A percentile compares a stretch with the other conserved stretches of the same genome.
Evolutionary conservation across 2,888 invertebrate species (phyloP).

Genomic region (Aphidius colemani): DNA sequence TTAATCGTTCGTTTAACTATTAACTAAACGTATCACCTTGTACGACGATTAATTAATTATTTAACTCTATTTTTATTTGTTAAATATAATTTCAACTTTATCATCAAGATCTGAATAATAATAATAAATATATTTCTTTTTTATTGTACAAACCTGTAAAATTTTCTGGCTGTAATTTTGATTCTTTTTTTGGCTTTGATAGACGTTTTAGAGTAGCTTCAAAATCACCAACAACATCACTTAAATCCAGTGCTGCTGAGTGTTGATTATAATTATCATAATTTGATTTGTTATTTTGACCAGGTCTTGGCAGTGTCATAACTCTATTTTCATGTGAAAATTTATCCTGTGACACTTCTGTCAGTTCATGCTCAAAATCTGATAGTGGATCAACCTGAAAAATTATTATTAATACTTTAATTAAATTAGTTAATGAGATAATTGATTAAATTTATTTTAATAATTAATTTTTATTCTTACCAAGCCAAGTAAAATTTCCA

Average conservation of each 20-base stretch:
- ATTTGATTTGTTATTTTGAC: constrained; percentile 32
- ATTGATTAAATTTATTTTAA: constrained; percentile 15
- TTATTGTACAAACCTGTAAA: not conserved
- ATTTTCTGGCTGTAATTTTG: no score
- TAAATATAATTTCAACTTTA: no score
- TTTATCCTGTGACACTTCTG: constrained; percentile 46
- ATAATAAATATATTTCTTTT: constrained; percentile 7
- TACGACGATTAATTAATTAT: no score
- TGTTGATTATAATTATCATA: constrained; percentile 33
- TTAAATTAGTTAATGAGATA: constrained; percentile 10
- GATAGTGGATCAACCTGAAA: constrained; percentile 48
- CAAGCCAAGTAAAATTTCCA: constrained; percentile 75
- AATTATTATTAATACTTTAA: constrained; percentile 13
- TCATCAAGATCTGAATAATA: not conserved
- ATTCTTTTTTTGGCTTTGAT: constrained; percentile 39
- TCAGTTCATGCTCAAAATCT: constrained; percentile 42
- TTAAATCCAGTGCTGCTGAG: constrained; percentile 49
- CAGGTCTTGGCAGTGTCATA: constrained; percentile 40
- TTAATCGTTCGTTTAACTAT: no score
- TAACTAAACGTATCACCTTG: no score
- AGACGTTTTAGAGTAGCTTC: constrained; percentile 69
- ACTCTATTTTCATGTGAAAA: constrained; percentile 39
- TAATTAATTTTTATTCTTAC: constrained; percentile 35
- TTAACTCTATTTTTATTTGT: not conserved
- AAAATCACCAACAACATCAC: constrained; percentile 71